Percentiles rank a stretch among this genome's conserved stretches.
Evolutionary conservation across 1,140 invertebrate species (phyloP).

Genomic region (Ceratitis capitata): DNA sequence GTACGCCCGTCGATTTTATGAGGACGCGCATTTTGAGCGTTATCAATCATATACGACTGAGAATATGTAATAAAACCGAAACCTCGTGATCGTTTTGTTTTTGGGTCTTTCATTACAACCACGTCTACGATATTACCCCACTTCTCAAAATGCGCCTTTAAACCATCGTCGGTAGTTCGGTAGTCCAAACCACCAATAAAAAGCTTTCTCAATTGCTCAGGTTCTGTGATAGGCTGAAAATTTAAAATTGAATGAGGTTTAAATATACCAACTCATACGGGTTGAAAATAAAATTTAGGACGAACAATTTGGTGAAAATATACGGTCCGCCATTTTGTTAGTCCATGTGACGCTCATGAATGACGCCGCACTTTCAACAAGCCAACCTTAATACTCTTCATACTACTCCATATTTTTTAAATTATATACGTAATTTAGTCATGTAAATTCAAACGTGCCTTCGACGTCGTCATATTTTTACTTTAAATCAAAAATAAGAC

Average conservation of each 20-base stretch:
- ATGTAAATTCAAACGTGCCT: neutral
- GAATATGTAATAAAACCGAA: slow-evolving; percentile 98
- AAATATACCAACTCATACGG: neutral
- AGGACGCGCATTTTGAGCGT: slow-evolving; percentile 87
- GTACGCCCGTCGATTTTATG: slow-evolving; percentile 79
- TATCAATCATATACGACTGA: slow-evolving; percentile 91
- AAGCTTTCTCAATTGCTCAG: slow-evolving; percentile 93
- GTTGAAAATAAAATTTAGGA: neutral
- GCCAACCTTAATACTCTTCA: too few relatives aligned
- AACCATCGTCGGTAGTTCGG: slow-evolving; percentile 92
- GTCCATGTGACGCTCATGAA: neutral
- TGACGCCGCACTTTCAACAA: neutral
- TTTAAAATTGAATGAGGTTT: neutral
- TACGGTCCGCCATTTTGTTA: slow-evolving; percentile 41
- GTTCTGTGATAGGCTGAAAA: slow-evolving; percentile 70
- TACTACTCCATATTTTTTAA: neutral
- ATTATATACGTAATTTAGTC: neutral
- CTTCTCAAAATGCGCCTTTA: slow-evolving; percentile 95
- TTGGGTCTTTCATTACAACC: slow-evolving; percentile 98
- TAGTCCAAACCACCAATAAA: slow-evolving; percentile 98
- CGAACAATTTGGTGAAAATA: neutral
- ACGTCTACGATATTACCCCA: slow-evolving; percentile 98
- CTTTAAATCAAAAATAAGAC: neutral
- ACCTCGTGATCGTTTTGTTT: slow-evolving; percentile 90
- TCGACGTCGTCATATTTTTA: too few relatives aligned